phyloP scores from a whole-genome alignment of 2,113 vertebrate genomes.

The Argyrosomus japonicus region DNA sequence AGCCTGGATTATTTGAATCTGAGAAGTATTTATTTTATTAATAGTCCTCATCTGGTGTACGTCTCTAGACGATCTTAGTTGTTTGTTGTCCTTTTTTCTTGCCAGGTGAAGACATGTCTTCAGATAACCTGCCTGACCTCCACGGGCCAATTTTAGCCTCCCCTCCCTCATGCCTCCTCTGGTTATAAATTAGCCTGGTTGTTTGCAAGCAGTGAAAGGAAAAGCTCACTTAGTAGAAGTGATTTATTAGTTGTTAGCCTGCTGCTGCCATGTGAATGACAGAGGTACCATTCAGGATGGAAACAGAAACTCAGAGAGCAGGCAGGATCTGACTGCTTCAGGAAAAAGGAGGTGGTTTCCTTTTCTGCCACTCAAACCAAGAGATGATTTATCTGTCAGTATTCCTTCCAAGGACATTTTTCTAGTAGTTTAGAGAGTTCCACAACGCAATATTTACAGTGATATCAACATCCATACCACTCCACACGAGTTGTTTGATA shows the following conservation, averaged over 20 bases:
- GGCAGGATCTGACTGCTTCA: constrained; percentile 60
- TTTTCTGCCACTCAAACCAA: constrained; percentile 45
- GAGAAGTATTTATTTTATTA: background rate
- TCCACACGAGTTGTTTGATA: background rate
- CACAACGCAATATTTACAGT: background rate
- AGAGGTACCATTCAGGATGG: constrained; percentile 72
- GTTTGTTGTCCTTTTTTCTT: constrained; percentile 24
- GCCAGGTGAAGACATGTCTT: constrained; percentile 38
- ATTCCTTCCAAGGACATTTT: constrained; percentile 8
- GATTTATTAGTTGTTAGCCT: constrained; percentile 82
- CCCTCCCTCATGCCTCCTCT: constrained; percentile 46
- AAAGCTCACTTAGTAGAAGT: constrained; percentile 81
- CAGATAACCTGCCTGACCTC: constrained; percentile 69
- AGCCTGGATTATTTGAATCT: constrained; percentile 1
- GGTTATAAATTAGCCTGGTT: constrained; percentile 81
- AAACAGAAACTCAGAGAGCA: constrained; percentile 66
- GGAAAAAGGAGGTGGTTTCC: constrained; percentile 67
- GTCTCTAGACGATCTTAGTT: background rate
- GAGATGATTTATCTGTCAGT: constrained; percentile 40
- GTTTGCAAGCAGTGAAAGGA: constrained; percentile 76
- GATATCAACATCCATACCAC: background rate
- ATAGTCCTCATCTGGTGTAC: background rate
- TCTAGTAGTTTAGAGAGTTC: background rate
- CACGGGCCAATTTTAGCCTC: constrained; percentile 58
- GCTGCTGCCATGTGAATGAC: constrained; percentile 77